These are phyloP conservation scores for Conomelus anceps DNA, from an alignment of 2,888 invertebrate species.

Conservation along the genomic window DNA sequence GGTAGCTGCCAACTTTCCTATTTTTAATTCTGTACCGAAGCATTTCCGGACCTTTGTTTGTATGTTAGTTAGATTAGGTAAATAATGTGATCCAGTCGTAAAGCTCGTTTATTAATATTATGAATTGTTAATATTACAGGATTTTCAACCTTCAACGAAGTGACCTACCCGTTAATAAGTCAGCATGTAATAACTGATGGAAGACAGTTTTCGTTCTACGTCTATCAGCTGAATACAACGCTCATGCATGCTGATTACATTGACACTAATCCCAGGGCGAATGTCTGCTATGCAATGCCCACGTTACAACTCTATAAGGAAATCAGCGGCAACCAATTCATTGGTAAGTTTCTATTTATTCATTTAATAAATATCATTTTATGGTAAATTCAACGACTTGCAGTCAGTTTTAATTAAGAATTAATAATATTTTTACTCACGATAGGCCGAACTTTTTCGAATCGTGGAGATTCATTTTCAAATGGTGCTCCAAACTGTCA, in stretches of 20 bases:
- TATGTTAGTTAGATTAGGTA: too few relatives aligned
- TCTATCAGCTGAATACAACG: constrained; percentile 88
- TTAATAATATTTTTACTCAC: too few relatives aligned
- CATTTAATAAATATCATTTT: background rate
- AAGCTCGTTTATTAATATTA: too few relatives aligned
- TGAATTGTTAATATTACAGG: too few relatives aligned
- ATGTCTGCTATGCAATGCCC: constrained; percentile 72
- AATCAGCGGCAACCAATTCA: constrained; percentile 56
- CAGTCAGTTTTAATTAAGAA: background rate
- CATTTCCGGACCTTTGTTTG: too few relatives aligned
- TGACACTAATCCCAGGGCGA: constrained; percentile 61
- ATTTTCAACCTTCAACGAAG: constrained; percentile 82
- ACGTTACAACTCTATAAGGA: constrained; percentile 66
- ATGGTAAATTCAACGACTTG: background rate
- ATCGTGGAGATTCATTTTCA: too few relatives aligned
- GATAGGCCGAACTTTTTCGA: too few relatives aligned
- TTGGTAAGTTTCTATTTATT: constrained; percentile 44
- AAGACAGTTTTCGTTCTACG: constrained; percentile 73
- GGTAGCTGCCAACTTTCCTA: too few relatives aligned
- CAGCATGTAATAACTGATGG: constrained; percentile 89
- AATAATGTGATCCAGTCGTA: too few relatives aligned
- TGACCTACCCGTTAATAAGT: constrained; percentile 83
- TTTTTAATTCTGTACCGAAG: too few relatives aligned
- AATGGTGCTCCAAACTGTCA: too few relatives aligned
- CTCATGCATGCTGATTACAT: constrained; percentile 56